These are phyloP conservation scores for Rhinolophus ferrumequinum DNA, from an alignment of 2,113 vertebrate genomes.

Conservation along the genomic window DNA sequence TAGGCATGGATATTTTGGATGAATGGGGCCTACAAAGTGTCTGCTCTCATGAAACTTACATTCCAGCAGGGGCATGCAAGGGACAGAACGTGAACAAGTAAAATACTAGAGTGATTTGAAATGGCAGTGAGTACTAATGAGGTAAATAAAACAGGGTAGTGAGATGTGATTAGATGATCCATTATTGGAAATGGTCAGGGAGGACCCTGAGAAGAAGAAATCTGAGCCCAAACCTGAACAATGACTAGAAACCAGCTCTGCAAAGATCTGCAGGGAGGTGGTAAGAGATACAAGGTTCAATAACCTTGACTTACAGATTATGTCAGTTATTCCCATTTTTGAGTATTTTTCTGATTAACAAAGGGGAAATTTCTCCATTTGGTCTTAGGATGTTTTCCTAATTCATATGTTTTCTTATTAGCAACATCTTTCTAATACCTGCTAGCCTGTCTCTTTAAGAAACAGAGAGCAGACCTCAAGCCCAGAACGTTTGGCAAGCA, in stretches of 20 bases:
- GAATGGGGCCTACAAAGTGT: background rate
- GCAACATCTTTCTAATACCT: background rate
- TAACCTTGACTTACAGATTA: background rate
- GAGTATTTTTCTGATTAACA: background rate
- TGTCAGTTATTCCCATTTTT: background rate
- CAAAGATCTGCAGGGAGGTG: background rate
- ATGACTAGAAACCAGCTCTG: background rate
- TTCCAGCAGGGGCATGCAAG: background rate
- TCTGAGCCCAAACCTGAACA: background rate
- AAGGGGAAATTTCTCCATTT: background rate
- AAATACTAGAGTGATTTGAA: background rate
- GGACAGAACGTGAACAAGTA: background rate
- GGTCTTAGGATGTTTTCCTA: background rate
- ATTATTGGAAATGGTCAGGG: background rate
- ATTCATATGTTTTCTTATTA: background rate
- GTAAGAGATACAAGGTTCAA: background rate
- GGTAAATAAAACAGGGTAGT: background rate
- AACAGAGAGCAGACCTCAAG: background rate
- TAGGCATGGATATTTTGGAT: background rate
- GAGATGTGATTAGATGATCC: background rate
- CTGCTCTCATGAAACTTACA: background rate
- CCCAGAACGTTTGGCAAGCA: background rate
- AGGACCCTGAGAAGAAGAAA: background rate
- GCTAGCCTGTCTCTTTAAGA: background rate
- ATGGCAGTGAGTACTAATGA: background rate